phyloP scores from a whole-genome alignment of 1,140 invertebrate species.

The Bombus picipes region DNA sequence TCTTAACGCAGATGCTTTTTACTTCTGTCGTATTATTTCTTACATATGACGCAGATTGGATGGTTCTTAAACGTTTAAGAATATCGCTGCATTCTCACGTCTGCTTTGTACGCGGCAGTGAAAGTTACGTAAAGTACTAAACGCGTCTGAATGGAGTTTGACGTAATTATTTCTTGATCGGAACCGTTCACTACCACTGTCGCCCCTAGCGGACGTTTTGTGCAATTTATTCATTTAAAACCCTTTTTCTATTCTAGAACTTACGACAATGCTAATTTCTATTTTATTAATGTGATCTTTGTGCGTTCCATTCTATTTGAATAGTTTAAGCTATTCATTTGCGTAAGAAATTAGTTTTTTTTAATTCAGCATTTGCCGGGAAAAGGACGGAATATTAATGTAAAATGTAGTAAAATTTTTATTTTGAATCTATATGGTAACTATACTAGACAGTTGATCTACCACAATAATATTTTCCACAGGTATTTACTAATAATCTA shows the following conservation, averaged over 20 bases:
- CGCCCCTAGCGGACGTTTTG: background rate
- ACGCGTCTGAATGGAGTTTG: constrained; percentile 15
- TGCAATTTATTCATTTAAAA: background rate
- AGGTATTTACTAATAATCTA: background rate
- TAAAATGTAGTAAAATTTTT: background rate
- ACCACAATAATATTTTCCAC: background rate
- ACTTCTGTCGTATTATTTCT: constrained; percentile 5
- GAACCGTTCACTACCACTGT: background rate
- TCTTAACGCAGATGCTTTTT: background rate
- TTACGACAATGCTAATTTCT: background rate
- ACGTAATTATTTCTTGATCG: background rate
- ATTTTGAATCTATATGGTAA: background rate
- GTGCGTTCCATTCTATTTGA: background rate
- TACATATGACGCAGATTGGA: background rate
- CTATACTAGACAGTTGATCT: background rate
- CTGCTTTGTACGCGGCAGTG: constrained; percentile 19
- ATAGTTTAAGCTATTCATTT: background rate
- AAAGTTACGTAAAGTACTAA: constrained; percentile 44
- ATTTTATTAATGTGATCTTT: background rate
- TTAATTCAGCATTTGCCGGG: background rate
- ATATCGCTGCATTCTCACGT: constrained; percentile 36
- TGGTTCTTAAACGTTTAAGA: background rate
- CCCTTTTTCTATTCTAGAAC: background rate
- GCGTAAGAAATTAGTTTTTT: background rate
- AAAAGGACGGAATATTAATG: background rate